phyloP scores from a whole-genome alignment of 1,140 invertebrate species.

The Conopomorpha cramerella region DNA sequence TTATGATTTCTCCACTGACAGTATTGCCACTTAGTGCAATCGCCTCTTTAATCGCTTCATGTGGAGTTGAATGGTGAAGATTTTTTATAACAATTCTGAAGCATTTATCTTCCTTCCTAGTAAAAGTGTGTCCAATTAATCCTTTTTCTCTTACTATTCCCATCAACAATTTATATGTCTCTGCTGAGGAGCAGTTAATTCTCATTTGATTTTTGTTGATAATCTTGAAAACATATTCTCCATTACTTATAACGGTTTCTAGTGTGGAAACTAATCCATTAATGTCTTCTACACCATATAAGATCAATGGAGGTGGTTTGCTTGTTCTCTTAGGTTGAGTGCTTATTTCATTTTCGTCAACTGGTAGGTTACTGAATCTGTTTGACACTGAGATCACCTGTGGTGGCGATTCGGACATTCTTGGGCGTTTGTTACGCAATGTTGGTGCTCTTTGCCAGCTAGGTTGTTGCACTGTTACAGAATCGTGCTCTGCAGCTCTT shows the following conservation, averaged over 20 bases:
- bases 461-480: too few relatives aligned
- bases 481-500: too few relatives aligned
- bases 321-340: too few relatives aligned
- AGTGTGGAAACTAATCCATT: background rate
- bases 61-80: background rate
- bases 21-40: too few relatives aligned
- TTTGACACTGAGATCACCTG: too few relatives aligned
- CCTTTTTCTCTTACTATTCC: conserved; percentile 1
- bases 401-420: too few relatives aligned
- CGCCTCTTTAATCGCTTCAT: too few relatives aligned
- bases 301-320: background rate
- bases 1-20: conserved; percentile 2
- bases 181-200: background rate
- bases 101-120: conserved; percentile 1
- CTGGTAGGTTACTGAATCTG: too few relatives aligned
- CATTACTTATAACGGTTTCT: background rate
- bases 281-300: conserved; percentile 1
- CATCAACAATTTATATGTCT: background rate
- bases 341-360: too few relatives aligned
- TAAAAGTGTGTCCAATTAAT: conserved; percentile 3
- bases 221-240: conserved; percentile 1
- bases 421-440: too few relatives aligned
- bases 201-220: conserved; percentile 2
- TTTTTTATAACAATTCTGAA: conserved; percentile 1
- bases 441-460: too few relatives aligned